Conservation (phyloP, 2,113 vertebrate genomes). For the Thunnus thynnus region DNA sequence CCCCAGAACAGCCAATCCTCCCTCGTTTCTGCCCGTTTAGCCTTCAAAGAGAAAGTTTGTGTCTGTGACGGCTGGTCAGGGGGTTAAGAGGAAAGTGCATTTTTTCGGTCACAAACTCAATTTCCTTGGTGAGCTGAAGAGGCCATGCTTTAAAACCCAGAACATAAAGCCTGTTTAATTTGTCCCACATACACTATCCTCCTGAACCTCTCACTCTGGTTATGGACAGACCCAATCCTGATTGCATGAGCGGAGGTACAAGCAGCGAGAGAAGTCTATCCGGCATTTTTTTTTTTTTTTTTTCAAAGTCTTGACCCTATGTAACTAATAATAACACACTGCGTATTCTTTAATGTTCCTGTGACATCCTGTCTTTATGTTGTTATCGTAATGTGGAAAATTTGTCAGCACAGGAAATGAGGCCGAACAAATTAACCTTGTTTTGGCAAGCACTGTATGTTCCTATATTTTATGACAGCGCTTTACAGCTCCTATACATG, state of each 20-base stretch:
- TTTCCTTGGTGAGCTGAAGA: constrained; percentile 85
- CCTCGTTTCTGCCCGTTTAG: constrained; percentile 80
- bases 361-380: constrained; percentile 42
- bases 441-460: constrained; percentile 1
- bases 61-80: constrained; percentile 79
- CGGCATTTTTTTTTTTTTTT: background rate
- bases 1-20: constrained; percentile 83
- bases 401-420: constrained; percentile 50
- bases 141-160: constrained; percentile 79
- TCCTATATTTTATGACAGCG: background rate
- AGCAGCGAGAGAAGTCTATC: constrained; percentile 10
- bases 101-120: constrained; percentile 86
- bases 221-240: constrained; percentile 46
- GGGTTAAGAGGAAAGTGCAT: constrained; percentile 81
- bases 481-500: constrained; percentile 3
- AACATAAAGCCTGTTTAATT: constrained; percentile 82
- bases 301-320: constrained; percentile 32
- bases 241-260: constrained; percentile 45
- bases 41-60: constrained; percentile 84
- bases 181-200: constrained; percentile 72
- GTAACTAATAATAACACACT: constrained; percentile 44
- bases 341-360: constrained; percentile 9
- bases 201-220: constrained; percentile 59
- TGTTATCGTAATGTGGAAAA: constrained; percentile 48
- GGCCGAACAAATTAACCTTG: constrained; percentile 62